Percentiles rank a stretch among this genome's conserved stretches.
Conservation (phyloP, 2,113 vertebrate species). For the Erythrocebus patas region DNA sequence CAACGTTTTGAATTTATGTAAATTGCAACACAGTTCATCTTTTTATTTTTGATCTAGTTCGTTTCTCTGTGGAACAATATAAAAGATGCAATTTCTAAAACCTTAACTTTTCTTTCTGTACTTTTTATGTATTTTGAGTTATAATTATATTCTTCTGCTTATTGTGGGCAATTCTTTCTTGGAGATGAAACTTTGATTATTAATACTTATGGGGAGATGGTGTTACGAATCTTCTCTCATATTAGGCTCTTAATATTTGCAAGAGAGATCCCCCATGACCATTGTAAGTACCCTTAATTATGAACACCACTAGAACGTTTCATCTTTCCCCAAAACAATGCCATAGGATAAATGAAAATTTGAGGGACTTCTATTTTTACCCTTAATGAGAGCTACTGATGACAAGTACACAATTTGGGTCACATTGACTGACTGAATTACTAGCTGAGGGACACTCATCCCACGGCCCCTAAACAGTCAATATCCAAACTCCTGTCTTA, state of each 20-base stretch:
- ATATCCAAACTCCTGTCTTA: not conserved
- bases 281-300: not conserved
- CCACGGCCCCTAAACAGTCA: not conserved
- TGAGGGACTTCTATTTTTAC: not conserved
- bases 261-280: not conserved
- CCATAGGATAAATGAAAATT: not conserved
- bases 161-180: not conserved
- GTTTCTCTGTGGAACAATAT: conserved; percentile 8
- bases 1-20: conserved; percentile 41
- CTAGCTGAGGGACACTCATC: not conserved
- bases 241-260: not conserved
- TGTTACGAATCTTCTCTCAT: not conserved
- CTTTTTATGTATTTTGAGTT: conserved; percentile 45
- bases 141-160: not conserved
- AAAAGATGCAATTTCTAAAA: conserved; percentile 4
- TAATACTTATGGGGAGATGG: not conserved
- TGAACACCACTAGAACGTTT: not conserved
- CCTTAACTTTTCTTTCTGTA: not conserved
- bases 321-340: not conserved
- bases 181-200: not conserved
- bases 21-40: not conserved
- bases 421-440: not conserved
- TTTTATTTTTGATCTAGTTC: conserved; percentile 34
- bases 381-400: not conserved
- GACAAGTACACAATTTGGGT: not conserved